Evolutionary conservation across 2,888 invertebrate species (phyloP).

Genomic region (Epinotia nisella): DNA sequence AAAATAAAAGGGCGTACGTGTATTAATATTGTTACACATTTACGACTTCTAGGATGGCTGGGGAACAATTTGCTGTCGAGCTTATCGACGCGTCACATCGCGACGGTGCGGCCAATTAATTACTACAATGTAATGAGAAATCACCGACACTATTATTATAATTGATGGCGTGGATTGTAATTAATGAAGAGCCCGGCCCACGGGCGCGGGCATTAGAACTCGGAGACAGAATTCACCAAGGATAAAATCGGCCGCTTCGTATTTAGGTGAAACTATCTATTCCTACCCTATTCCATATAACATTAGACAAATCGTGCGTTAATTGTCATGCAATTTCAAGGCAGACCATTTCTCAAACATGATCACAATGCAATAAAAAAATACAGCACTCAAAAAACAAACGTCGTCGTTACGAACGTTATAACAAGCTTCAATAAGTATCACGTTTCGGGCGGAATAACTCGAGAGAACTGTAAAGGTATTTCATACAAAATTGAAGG

Average conservation of each 20-base stretch:
- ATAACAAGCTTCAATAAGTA: too few species aligned
- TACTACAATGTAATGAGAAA: slow-evolving; percentile 67
- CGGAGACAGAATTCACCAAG: background rate
- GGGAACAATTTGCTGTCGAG: slow-evolving; percentile 69
- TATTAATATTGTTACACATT: background rate
- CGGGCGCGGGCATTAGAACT: slow-evolving; percentile 7
- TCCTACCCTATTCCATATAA: too few species aligned
- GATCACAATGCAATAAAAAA: too few species aligned
- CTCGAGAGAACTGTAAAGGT: too few species aligned
- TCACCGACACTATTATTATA: slow-evolving; percentile 64
- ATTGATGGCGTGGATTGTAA: slow-evolving; percentile 53
- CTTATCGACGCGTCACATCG: slow-evolving; percentile 80
- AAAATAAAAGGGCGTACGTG: slow-evolving; percentile 19
- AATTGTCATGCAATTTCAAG: too few species aligned
- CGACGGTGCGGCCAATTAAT: slow-evolving; percentile 60
- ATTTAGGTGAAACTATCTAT: background rate
- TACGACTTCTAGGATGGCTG: slow-evolving; percentile 11
- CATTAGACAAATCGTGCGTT: too few species aligned
- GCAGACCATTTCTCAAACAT: too few species aligned
- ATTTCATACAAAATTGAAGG: too few species aligned
- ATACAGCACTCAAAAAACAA: too few species aligned
- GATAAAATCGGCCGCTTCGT: slow-evolving; percentile 6
- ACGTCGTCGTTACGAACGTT: too few species aligned
- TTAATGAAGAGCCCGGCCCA: slow-evolving; percentile 47
- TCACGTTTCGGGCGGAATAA: too few species aligned